phyloP scores from a whole-genome alignment of 2,113 vertebrate genomes.

The Rhagologus leucostigma region DNA sequence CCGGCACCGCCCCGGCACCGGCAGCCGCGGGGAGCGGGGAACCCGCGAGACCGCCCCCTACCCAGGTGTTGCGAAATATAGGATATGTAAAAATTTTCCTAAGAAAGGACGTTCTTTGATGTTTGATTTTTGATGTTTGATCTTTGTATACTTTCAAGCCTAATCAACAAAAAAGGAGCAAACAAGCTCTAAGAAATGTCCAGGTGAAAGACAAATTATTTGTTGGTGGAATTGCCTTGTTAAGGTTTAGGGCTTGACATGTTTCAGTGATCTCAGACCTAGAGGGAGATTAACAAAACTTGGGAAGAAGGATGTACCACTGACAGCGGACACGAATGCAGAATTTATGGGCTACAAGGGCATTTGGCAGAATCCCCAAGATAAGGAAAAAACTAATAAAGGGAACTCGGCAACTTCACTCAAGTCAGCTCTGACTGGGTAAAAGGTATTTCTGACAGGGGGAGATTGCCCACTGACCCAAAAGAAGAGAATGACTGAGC shows the following conservation, averaged over 20 bases:
- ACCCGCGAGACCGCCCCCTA: fast-evolving
- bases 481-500: background rate
- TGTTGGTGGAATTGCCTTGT: background rate
- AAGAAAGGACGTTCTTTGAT: background rate
- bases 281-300: background rate
- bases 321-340: background rate
- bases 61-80: fast-evolving
- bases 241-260: background rate
- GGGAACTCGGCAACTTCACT: background rate
- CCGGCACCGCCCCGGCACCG: background rate
- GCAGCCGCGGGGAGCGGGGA: background rate
- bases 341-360: background rate
- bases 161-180: background rate
- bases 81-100: background rate
- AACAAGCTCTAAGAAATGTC: background rate
- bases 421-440: background rate
- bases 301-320: background rate
- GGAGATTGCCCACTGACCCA: background rate
- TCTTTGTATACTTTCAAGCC: background rate
- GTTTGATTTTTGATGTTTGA: no score
- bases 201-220: background rate
- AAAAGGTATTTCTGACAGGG: background rate
- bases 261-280: background rate
- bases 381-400: background rate
- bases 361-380: background rate